Evolutionary conservation across 1,140 invertebrate species (phyloP), one percentile per base, ranked within the genome.

Genomic region (Papilio polytes): DNA sequence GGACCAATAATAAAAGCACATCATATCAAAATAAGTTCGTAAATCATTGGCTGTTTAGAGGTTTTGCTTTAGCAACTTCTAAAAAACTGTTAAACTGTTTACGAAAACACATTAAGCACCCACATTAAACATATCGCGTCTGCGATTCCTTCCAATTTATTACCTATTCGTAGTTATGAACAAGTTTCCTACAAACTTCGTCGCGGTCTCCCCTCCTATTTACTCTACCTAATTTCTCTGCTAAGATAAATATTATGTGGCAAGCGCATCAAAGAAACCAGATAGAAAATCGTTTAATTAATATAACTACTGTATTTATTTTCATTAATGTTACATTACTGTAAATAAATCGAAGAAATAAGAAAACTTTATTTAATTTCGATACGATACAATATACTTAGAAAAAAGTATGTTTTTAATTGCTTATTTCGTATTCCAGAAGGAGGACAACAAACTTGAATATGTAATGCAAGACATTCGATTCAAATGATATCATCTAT

Each of bases 171-270:
- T 80, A 84, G 88, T 89, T 88, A 87, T 83, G 77, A 86, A 81
- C 46, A 88, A 88, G 83, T 88, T 88, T 76, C 51, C 74, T 46
- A 80, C 79, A 82, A 85, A 83, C 82, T 81, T 81, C 72, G 46
- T 79, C 53, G 78, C 56, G 36, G 56, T 70, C 77, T 44, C 85
- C 88, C 87, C 81, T 85, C 82, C 3, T 84, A 78, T 88, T 85
- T 87, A 84, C 84, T 86, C 85, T 82, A 80, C 79, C 85, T 86
- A 87, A 88, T 87, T 89, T 89, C 84, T 85, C 82, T 41, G 72
- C 79, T 81, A 85, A 82, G 86, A 86, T 86, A 86, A 86, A 87
- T 86, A 88, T 84, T 83, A 84, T 83, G 53, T 59, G 31, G 22
- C 26, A 10, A 76, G 13, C 22, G 48, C 44, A 26, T 76, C 20